Evolutionary conservation across 2,888 invertebrate genomes (phyloP).

Genomic region (Dynastes grantii): DNA sequence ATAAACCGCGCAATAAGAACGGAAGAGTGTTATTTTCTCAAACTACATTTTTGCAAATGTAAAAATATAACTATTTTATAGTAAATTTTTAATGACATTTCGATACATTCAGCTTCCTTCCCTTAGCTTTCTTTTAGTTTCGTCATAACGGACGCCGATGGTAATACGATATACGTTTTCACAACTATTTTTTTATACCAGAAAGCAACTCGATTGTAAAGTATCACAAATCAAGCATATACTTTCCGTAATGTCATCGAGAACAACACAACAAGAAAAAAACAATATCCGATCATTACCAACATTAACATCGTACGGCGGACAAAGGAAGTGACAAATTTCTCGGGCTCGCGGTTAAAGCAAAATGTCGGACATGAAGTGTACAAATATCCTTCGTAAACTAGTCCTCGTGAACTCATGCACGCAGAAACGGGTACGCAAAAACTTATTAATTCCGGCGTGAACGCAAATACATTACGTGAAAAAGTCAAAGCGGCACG

Average conservation of each 20-base stretch:
- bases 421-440: conserved; percentile 55
- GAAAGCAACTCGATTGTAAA: not conserved
- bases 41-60: too few relatives aligned
- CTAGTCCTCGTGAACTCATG: conserved; percentile 44
- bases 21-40: too few relatives aligned
- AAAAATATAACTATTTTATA: too few relatives aligned
- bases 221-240: not conserved
- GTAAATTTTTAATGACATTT: too few relatives aligned
- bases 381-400: conserved; percentile 40
- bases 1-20: too few relatives aligned
- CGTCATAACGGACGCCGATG: too few relatives aligned
- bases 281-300: not conserved
- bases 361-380: conserved; percentile 32
- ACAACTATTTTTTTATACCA: not conserved
- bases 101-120: too few relatives aligned
- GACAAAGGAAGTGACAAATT: conserved; percentile 36
- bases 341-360: conserved; percentile 15
- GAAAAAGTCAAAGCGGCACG: conserved; percentile 55
- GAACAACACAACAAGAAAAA: not conserved
- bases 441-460: conserved; percentile 57
- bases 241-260: conserved; percentile 6
- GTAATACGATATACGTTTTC: too few relatives aligned
- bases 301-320: not conserved
- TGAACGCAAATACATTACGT: conserved; percentile 57
- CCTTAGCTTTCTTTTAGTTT: too few relatives aligned